phyloP scores from a whole-genome alignment of 2,888 invertebrate genomes.

The Tenthredo notha region DNA sequence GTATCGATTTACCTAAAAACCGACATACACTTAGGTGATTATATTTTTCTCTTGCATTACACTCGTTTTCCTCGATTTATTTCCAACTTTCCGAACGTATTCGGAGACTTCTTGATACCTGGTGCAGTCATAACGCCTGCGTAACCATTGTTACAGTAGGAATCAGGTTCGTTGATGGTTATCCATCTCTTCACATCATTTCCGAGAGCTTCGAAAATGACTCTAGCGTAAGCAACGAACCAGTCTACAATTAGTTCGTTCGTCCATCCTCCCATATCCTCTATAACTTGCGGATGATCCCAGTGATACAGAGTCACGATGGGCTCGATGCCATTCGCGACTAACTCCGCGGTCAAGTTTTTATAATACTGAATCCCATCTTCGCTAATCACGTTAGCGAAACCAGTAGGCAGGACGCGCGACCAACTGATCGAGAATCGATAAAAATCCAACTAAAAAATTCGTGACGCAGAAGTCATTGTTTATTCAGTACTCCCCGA shows the following conservation, averaged over 20 bases:
- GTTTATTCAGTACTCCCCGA: no score
- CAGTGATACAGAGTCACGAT: slow-evolving; percentile 85
- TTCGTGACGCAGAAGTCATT: neutral
- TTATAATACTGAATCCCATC: slow-evolving; percentile 84
- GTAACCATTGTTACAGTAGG: slow-evolving; percentile 80
- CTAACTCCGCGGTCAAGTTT: slow-evolving; percentile 81
- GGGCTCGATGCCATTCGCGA: slow-evolving; percentile 81
- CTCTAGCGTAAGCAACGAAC: slow-evolving; percentile 82
- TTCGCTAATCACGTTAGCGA: slow-evolving; percentile 80
- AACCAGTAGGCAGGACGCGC: slow-evolving; percentile 83
- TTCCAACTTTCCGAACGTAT: neutral
- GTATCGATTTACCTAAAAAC: slow-evolving; percentile 68
- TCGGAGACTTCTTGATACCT: slow-evolving; percentile 52
- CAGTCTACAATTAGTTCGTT: slow-evolving; percentile 82
- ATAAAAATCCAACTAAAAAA: slow-evolving; percentile 76
- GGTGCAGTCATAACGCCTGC: slow-evolving; percentile 69
- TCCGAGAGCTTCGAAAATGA: slow-evolving; percentile 82
- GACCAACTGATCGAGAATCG: slow-evolving; percentile 85
- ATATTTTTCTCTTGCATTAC: neutral
- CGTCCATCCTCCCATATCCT: slow-evolving; percentile 84
- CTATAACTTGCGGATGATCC: slow-evolving; percentile 82
- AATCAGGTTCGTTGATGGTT: slow-evolving; percentile 88
- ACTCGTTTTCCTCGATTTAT: neutral
- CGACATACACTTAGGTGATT: slow-evolving; percentile 71
- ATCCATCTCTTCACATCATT: slow-evolving; percentile 84